A percentile compares a stretch with the other conserved stretches of the same genome.
Evolutionary conservation across 1,140 invertebrate genomes (phyloP).

Genomic region (Drosophila ananassae): DNA sequence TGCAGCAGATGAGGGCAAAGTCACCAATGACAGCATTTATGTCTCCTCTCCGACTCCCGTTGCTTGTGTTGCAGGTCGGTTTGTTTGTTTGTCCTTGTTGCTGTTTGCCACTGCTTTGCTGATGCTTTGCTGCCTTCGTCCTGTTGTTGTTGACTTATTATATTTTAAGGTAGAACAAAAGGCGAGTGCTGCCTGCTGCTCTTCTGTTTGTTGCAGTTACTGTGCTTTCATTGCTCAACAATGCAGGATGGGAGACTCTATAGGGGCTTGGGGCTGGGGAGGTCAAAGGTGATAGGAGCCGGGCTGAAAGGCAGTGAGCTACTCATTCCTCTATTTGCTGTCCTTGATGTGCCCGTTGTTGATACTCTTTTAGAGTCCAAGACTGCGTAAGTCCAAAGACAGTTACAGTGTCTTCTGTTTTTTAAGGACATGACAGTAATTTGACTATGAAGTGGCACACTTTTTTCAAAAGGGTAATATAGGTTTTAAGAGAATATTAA

Average conservation of each 20-base stretch:
- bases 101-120: constrained; percentile 23
- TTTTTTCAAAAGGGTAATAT: not conserved
- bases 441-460: not conserved
- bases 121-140: not conserved
- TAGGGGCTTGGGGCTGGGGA: constrained; percentile 1
- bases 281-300: constrained; percentile 3
- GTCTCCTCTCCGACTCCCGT: constrained; percentile 10
- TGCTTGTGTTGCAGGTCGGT: constrained; percentile 29
- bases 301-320: constrained; percentile 15
- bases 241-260: constrained; percentile 5
- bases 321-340: constrained; percentile 56
- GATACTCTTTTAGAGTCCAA: constrained; percentile 20
- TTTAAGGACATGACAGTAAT: not conserved
- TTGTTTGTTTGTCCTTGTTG: constrained; percentile 62
- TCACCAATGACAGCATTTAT: constrained; percentile 40
- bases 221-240: constrained; percentile 69
- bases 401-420: not conserved
- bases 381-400: constrained; percentile 45
- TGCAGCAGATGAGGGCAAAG: constrained; percentile 58
- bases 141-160: constrained; percentile 69
- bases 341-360: not conserved
- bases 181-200: constrained; percentile 34
- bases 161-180: constrained; percentile 71
- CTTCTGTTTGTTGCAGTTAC: constrained; percentile 34
- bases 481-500: not conserved